Base-by-base conservation (phyloP, 2,888 invertebrate species). In the Pomacea canaliculata region DNA sequence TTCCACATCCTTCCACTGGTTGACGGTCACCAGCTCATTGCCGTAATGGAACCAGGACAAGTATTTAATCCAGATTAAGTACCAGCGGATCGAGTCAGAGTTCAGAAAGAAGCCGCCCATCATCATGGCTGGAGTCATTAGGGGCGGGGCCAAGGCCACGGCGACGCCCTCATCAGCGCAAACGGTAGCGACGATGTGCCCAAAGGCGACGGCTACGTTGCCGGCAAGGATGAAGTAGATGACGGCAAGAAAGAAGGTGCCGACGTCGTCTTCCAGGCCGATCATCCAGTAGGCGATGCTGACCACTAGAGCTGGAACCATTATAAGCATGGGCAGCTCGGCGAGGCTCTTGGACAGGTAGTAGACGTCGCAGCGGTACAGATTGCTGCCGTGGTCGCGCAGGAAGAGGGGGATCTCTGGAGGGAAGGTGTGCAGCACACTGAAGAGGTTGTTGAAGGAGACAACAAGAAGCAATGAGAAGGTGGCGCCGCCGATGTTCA, bases 41-140 rank as follows among this genome's bases (percentile, higher is more conserved):
- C 96, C 96, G 90, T 96, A 97, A 76, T 95, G 94, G 91, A 97
- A 97, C 97, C 97, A 97, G 0, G 97, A 97, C 19, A 97, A 91
- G 90, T 96, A 95, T 66, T 90, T 87, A 46, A 91, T 74, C 82
- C 91, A 91, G 12, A 87, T 76, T 76, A 91, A 90, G 79, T 89
- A 91, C 7, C 16, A 13, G 8, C 12, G 51, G 12, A 56, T 16
- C 51, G 18, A 23, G 19, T 48, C 16, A 48, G 49, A 46, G 10
- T n/a, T 37, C 10, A 63, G 71, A 51, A 65, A 49, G 27, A 23
- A 65, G 3, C 27, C 72, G 23, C 13, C 65, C 63, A 65, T 63
- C 48, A 72, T n/a, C 27, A 72, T 9, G 51, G 56, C 16, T 1
- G 65, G 65, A 0, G 49, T 7, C 23, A 51, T 60, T n/a, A 70